phyloP scores from a whole-genome alignment of 2,888 invertebrate genomes.

The Bedellia somnulentella region DNA sequence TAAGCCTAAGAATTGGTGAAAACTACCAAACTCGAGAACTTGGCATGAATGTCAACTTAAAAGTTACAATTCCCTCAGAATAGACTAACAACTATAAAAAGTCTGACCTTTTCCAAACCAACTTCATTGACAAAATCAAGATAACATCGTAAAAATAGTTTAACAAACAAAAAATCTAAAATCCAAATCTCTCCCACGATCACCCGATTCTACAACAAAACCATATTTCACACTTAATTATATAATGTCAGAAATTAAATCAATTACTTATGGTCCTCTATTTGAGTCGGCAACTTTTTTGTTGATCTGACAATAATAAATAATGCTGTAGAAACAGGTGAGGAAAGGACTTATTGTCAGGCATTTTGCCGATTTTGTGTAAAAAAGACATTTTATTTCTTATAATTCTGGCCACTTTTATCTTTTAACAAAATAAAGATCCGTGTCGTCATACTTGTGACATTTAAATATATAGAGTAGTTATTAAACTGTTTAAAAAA shows the following conservation, averaged over 20 bases:
- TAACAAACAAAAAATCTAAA: slow-evolving; percentile 1
- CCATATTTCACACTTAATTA: slow-evolving; percentile 53
- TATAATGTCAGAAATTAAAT: slow-evolving; percentile 43
- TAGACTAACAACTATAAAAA: too few species aligned
- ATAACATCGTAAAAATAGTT: not conserved
- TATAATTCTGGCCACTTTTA: slow-evolving; percentile 51
- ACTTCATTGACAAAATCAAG: not conserved
- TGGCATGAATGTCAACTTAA: too few species aligned
- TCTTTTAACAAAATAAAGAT: slow-evolving; percentile 52
- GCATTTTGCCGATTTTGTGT: slow-evolving; percentile 14
- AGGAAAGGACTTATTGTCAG: slow-evolving; percentile 32
- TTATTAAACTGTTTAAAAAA: too few species aligned
- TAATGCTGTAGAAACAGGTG: slow-evolving; percentile 44
- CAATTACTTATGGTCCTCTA: slow-evolving; percentile 26
- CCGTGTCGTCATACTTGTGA: too few species aligned
- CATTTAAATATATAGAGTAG: too few species aligned
- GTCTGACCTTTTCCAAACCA: not conserved
- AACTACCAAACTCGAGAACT: too few species aligned
- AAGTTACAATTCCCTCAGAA: too few species aligned
- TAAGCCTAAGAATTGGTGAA: too few species aligned
- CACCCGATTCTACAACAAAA: slow-evolving; percentile 14
- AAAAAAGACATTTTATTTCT: slow-evolving; percentile 45
- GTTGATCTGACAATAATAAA: slow-evolving; percentile 36
- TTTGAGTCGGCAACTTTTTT: slow-evolving; percentile 16
- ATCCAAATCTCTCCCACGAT: slow-evolving; percentile 6